Percentiles rank a stretch among this genome's conserved stretches.
Conservation (phyloP, 2,888 invertebrate species). For the Pherbina coryleti region DNA sequence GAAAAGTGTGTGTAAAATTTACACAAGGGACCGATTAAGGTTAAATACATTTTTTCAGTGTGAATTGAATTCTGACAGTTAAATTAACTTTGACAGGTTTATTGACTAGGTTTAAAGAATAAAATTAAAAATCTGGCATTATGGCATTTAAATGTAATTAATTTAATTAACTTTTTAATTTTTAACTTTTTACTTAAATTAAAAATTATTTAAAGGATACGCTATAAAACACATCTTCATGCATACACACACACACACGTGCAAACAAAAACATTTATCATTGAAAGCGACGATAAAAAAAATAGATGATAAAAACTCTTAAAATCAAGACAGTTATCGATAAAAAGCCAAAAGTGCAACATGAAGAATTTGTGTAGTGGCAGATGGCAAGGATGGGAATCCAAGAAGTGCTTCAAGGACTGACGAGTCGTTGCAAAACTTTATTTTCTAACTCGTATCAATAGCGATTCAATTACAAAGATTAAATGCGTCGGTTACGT, state of each 20-base stretch:
- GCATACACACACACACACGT: neutral
- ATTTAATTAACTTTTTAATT: no score
- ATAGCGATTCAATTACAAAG: constrained; percentile 33
- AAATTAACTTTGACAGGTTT: no score
- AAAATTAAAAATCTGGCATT: no score
- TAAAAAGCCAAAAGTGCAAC: neutral
- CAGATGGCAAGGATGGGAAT: neutral
- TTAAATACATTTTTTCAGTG: no score
- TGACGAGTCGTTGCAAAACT: constrained; percentile 12
- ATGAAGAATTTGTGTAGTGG: neutral
- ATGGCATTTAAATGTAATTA: no score
- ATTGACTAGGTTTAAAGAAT: no score
- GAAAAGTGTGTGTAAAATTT: no score
- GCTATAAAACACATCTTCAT: neutral
- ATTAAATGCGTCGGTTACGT: constrained; percentile 28
- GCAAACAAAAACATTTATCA: neutral
- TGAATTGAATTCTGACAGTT: no score
- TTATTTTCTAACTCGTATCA: constrained; percentile 27
- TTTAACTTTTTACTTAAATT: no score
- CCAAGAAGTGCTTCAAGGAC: neutral
- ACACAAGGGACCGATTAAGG: no score
- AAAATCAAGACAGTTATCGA: neutral
- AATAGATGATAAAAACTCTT: neutral
- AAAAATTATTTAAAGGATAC: no score
- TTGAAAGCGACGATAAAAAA: neutral